Percentiles rank a stretch among this genome's conserved stretches.
Conservation (phyloP, 1,140 invertebrate species). For the Oscheius sp. region DNA sequence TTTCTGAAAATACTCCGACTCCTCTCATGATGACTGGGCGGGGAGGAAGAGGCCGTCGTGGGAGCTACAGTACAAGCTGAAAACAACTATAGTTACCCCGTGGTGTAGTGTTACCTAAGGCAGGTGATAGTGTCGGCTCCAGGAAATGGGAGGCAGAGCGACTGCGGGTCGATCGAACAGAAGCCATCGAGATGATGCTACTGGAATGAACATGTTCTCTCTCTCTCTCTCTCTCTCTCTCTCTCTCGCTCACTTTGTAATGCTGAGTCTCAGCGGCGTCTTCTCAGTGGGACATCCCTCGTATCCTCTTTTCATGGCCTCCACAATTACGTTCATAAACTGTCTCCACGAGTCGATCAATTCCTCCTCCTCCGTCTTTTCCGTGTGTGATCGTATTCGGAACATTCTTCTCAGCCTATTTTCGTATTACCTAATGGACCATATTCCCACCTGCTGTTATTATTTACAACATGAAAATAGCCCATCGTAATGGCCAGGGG, state of each 20-base stretch:
- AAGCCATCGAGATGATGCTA: conserved; percentile 37
- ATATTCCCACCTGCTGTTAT: conserved; percentile 10
- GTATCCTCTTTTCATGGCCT: conserved; percentile 33
- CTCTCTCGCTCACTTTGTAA: conserved; percentile 25
- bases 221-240: background rate
- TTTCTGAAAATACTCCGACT: conserved; percentile 21
- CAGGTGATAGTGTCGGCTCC: conserved; percentile 25
- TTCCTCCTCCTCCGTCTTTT: conserved; percentile 33
- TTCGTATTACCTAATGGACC: background rate
- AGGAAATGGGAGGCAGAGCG: conserved; percentile 27
- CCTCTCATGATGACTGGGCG: conserved; percentile 15
- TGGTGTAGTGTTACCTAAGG: conserved; percentile 10
- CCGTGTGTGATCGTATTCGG: conserved; percentile 16
- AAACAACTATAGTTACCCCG: background rate
- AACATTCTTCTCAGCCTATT: conserved; percentile 24
- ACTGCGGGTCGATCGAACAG: conserved; percentile 22
- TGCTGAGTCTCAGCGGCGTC: conserved; percentile 32
- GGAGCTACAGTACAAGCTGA: background rate
- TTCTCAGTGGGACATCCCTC: conserved; percentile 38
- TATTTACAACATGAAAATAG: conserved; percentile 21
- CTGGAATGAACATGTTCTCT: no score
- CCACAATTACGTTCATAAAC: conserved; percentile 21
- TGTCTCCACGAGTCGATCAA: conserved; percentile 30
- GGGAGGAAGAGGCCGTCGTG: conserved; percentile 12
- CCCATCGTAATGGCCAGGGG: conserved; percentile 20